Conservation (phyloP, 1,140 invertebrate genomes). For the Ephestia elutella region DNA sequence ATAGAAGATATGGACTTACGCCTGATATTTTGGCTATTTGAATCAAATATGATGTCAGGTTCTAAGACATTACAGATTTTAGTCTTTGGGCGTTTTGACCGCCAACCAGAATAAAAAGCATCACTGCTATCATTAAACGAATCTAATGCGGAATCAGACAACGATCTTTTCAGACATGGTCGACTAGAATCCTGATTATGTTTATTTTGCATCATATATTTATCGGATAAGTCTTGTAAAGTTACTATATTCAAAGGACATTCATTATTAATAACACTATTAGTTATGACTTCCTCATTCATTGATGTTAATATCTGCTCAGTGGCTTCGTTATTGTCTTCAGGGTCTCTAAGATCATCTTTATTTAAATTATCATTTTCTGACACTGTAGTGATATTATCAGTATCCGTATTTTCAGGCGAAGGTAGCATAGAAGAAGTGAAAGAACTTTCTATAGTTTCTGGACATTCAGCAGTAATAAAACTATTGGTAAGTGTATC, state of each 20-base stretch:
- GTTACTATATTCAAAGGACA: neutral
- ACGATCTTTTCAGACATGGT: constrained; percentile 46
- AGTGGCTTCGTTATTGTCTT: neutral
- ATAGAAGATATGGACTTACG: constrained; percentile 57
- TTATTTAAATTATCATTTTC: constrained; percentile 1
- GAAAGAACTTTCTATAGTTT: neutral
- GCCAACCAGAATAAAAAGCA: constrained; percentile 21
- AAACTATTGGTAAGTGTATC: neutral
- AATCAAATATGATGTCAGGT: constrained; percentile 30
- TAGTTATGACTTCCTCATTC: neutral
- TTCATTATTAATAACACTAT: neutral
- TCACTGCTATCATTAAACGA: constrained; percentile 21
- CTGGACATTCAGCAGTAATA: neutral
- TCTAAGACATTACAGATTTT: constrained; percentile 22
- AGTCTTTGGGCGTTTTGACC: constrained; percentile 39
- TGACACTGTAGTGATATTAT: neutral
- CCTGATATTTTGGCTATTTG: constrained; percentile 46
- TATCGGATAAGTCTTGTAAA: neutral
- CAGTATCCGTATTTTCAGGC: neutral
- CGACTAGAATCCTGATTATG: neutral
- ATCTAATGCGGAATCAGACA: constrained; percentile 57
- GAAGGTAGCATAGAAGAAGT: neutral
- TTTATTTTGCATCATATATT: neutral
- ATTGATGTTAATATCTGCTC: neutral
- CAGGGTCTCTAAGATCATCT: neutral